Base-by-base conservation (phyloP, 2,113 vertebrate species). In the Chiloscyllium plagiosum region DNA sequence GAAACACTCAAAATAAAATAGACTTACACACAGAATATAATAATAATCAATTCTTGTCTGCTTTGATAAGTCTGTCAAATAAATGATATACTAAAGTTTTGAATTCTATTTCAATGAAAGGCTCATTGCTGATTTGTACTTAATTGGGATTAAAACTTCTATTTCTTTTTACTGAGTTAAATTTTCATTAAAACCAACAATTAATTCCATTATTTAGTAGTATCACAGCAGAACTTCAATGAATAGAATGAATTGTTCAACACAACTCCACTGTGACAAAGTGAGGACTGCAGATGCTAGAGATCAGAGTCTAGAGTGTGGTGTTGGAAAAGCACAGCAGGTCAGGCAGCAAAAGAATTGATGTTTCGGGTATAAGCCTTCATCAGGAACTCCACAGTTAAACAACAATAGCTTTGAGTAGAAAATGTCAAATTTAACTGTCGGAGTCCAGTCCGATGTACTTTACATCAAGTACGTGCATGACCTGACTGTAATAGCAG, bases 131-230 rank as follows among this genome's bases (percentile, higher is more conserved):
- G 0, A 2, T 78, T 97, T 96, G 96, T 96, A 93, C 97, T 97
- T 97, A 97, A 97, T 97, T 97, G 97, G 96, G 96, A 96, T 96
- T 97, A 97, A 97, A 96, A 96, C 96, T 97, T 96, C 96, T 96
- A 97, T 69, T 96, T 26, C 29, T 33, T 61, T 61, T 26, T 42
- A 69, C 37, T 5, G n/a, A 69, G 92, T 19, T 94, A 37, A 94
- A 94, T 68, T 42, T n/a, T 94, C 65, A 33, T 37, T 69, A 10
- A 20, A 15, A 22, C 96, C 97, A 96, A 97, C 97, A 97, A 97
- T 97, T n/a, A n/a, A n/a, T n/a, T n/a, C n/a, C n/a, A n/a, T n/a
- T n/a, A n/a, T n/a, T n/a, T 98, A 96, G 96, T 78, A 96, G 95
- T 96, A 96, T 97, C 96, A 97, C 96, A 96, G 96, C 96, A 97